These are phyloP conservation scores for Himantopus leucocephalus DNA, from an alignment of 2,113 vertebrate species.

Conservation along the genomic window DNA sequence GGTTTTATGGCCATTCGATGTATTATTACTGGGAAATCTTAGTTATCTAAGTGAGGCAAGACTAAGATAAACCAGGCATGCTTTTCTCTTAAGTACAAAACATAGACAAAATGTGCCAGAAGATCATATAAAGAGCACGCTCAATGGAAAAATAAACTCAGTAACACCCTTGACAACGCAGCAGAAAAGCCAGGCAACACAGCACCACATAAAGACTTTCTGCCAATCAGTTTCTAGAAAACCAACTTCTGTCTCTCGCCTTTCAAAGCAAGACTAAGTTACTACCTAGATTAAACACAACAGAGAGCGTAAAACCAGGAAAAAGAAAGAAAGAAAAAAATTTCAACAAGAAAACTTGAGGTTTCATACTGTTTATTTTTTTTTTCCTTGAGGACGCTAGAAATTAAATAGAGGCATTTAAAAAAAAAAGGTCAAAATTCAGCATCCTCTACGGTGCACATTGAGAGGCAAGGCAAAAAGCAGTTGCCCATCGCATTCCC, in stretches of 20 bases:
- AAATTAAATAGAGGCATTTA: not conserved
- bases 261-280: not conserved
- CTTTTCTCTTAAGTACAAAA: not conserved
- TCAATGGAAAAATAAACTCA: not conserved
- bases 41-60: not conserved
- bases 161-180: not conserved
- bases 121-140: not conserved
- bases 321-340: not conserved
- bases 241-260: fast-evolving
- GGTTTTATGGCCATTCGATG: not conserved
- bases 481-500: not conserved
- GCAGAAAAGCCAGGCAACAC: not conserved
- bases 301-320: not conserved
- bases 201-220: not conserved
- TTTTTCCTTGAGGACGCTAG: not conserved
- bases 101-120: not conserved
- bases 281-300: not conserved
- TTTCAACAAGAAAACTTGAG: not conserved
- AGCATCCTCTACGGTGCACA: not conserved
- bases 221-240: not conserved
- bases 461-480: not conserved
- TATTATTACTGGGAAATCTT: not conserved
- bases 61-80: not conserved
- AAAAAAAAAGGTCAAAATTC: not conserved
- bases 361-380: not conserved